phyloP scores from a whole-genome alignment of 1,140 invertebrate species.

The Hormaphis cornu region DNA sequence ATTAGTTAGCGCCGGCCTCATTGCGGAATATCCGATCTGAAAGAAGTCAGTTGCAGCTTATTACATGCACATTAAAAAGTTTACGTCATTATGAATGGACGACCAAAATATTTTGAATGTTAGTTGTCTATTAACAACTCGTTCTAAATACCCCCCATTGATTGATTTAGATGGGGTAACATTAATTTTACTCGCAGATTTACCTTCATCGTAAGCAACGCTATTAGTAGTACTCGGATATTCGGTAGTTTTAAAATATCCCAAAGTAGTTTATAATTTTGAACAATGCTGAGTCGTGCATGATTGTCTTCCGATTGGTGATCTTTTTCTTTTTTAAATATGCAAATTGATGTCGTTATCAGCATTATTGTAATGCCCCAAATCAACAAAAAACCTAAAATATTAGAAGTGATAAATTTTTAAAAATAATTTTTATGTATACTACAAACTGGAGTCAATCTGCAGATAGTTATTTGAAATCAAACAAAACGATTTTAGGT shows the following conservation, averaged over 20 bases:
- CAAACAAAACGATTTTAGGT: neutral
- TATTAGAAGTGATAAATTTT: conserved; percentile 37
- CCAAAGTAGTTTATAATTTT: neutral
- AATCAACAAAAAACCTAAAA: conserved; percentile 79
- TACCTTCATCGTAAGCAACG: neutral
- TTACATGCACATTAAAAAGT: too few relatives aligned
- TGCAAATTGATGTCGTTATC: conserved; percentile 77
- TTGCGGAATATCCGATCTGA: conserved; percentile 94
- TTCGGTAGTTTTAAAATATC: neutral
- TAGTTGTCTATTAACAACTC: too few relatives aligned
- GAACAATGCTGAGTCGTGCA: neutral
- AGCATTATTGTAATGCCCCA: conserved; percentile 89
- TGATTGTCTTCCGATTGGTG: neutral
- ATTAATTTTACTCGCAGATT: too few relatives aligned
- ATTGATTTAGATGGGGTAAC: too few relatives aligned
- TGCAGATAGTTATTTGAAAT: neutral
- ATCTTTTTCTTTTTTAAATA: conserved; percentile 76
- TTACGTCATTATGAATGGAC: too few relatives aligned
- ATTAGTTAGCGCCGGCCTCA: conserved; percentile 71
- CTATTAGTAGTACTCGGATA: neutral
- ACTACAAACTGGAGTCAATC: too few relatives aligned
- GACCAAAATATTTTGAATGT: too few relatives aligned
- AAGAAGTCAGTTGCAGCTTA: too few relatives aligned
- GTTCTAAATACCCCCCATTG: too few relatives aligned
- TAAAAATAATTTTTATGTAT: neutral